Evolutionary conservation across 1,140 invertebrate species (phyloP).

Genomic region (Drosophila parvula): DNA sequence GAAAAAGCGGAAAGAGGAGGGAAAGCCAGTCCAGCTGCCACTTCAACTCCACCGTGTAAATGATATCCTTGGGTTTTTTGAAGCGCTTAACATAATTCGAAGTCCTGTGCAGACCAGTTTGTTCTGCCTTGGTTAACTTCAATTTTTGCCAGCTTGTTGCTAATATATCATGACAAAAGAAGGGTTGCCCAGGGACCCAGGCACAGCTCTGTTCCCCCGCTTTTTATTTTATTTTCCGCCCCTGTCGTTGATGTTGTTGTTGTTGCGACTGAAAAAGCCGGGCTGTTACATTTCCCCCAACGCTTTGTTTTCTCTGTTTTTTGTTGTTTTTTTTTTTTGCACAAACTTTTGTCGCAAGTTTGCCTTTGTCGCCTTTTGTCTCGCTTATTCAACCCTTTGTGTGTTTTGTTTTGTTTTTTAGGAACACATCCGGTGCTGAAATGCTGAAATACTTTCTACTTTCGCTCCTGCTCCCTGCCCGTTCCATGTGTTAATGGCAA

Average conservation of each 20-base stretch:
- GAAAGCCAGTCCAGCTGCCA: not conserved
- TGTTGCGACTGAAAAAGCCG: slow-evolving; percentile 32
- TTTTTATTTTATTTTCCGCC: slow-evolving; percentile 9
- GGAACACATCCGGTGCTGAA: slow-evolving; percentile 31
- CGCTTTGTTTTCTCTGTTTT: slow-evolving; percentile 2
- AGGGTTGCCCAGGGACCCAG: slow-evolving; percentile 50
- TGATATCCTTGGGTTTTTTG: slow-evolving; percentile 23
- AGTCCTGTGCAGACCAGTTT: not conserved
- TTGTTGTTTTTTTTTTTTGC: slow-evolving; percentile 17
- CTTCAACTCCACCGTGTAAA: slow-evolving; percentile 10
- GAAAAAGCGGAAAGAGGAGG: too few relatives aligned
- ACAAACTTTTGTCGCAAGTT: slow-evolving; percentile 66
- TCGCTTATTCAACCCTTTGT: slow-evolving; percentile 60
- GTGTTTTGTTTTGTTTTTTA: slow-evolving; percentile 26
- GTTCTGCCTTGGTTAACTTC: slow-evolving; percentile 39
- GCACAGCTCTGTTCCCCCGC: not conserved
- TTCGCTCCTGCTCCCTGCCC: not conserved
- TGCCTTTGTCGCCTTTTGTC: slow-evolving; percentile 59
- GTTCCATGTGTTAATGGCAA: slow-evolving; percentile 62
- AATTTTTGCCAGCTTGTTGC: slow-evolving; percentile 63
- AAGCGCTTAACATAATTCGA: not conserved
- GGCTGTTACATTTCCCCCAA: slow-evolving; percentile 36
- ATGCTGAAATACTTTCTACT: slow-evolving; percentile 15
- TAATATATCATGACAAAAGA: slow-evolving; percentile 60
- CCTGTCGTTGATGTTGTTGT: not conserved